These are phyloP conservation scores for Pristionchus mayeri DNA, from an alignment of 2,888 invertebrate species.

Conservation along the genomic window DNA sequence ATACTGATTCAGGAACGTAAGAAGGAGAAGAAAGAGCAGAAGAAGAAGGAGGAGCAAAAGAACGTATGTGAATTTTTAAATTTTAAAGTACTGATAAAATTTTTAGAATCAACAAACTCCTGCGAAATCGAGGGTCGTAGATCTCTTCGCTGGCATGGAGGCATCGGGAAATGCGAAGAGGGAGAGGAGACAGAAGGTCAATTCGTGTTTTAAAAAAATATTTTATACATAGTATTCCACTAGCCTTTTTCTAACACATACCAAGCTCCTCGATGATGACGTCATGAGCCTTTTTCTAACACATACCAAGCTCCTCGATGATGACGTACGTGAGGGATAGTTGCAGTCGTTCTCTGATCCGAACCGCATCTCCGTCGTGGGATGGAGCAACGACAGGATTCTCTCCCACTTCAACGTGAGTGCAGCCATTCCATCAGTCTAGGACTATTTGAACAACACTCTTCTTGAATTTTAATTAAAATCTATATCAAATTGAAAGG, in stretches of 20 bases:
- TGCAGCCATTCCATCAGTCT: neutral
- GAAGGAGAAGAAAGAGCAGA: neutral
- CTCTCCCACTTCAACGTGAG: slow-evolving; percentile 23
- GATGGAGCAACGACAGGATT: slow-evolving; percentile 45
- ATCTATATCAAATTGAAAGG: too few species aligned
- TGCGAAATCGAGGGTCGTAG: slow-evolving; percentile 21
- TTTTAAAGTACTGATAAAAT: neutral
- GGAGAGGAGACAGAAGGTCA: slow-evolving; percentile 45
- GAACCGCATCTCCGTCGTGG: slow-evolving; percentile 11
- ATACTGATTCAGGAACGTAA: neutral
- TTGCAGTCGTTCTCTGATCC: slow-evolving; percentile 42
- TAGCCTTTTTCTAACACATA: too few species aligned
- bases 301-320: too few species aligned
- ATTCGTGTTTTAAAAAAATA: too few species aligned
- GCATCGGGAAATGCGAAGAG: slow-evolving; percentile 48
- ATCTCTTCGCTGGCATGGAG: slow-evolving; percentile 47
- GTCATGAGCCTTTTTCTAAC: too few species aligned
- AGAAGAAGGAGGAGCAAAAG: slow-evolving; percentile 6
- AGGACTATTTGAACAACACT: neutral
- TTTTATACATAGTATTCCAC: too few species aligned
- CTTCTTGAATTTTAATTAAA: too few species aligned
- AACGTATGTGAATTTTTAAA: neutral
- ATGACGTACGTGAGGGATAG: too few species aligned
- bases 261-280: too few species aligned
- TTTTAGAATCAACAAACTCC: neutral